Percentiles rank a stretch among this genome's conserved stretches.
phyloP scores from a whole-genome alignment of 2,888 invertebrate species.

The Papilio elwesi region DNA sequence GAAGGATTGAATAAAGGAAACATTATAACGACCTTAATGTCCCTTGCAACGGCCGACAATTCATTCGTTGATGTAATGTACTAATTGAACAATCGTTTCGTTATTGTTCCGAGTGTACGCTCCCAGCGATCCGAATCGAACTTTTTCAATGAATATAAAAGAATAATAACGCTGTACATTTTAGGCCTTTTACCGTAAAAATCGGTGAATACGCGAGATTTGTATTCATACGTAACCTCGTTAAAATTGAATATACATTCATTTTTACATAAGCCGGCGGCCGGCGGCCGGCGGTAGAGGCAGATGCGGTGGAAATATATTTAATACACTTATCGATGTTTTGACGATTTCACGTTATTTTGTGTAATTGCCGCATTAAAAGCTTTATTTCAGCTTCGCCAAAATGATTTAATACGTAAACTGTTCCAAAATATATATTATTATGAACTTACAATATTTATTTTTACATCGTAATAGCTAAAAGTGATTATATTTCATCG shows the following conservation, averaged over 20 bases:
- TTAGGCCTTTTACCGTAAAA: slow-evolving; percentile 40
- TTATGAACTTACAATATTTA: not conserved
- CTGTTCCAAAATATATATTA: not conserved
- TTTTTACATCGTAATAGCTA: too few relatives aligned
- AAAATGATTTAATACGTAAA: slow-evolving; percentile 6
- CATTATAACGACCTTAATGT: slow-evolving; percentile 32
- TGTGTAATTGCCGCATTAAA: slow-evolving; percentile 21
- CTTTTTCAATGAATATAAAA: slow-evolving; percentile 38
- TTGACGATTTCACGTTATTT: slow-evolving; percentile 21
- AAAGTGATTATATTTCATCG: too few relatives aligned
- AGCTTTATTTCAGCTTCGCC: slow-evolving; percentile 1
- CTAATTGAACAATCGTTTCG: slow-evolving; percentile 68
- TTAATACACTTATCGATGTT: slow-evolving; percentile 21
- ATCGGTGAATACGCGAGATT: slow-evolving; percentile 42
- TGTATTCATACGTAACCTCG: slow-evolving; percentile 44
- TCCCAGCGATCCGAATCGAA: slow-evolving; percentile 38
- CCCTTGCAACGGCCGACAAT: slow-evolving; percentile 66
- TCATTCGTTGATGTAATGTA: slow-evolving; percentile 69
- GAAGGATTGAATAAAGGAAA: slow-evolving; percentile 16
- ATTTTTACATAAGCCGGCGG: slow-evolving; percentile 35
- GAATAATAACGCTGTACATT: slow-evolving; percentile 43
- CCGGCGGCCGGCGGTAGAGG: slow-evolving; percentile 15
- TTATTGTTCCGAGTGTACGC: slow-evolving; percentile 43
- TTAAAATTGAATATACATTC: slow-evolving; percentile 42
- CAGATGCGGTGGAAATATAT: slow-evolving; percentile 23